These are phyloP conservation scores for Tapirus terrestris DNA, from an alignment of 2,113 vertebrate genomes.

Conservation along the genomic window DNA sequence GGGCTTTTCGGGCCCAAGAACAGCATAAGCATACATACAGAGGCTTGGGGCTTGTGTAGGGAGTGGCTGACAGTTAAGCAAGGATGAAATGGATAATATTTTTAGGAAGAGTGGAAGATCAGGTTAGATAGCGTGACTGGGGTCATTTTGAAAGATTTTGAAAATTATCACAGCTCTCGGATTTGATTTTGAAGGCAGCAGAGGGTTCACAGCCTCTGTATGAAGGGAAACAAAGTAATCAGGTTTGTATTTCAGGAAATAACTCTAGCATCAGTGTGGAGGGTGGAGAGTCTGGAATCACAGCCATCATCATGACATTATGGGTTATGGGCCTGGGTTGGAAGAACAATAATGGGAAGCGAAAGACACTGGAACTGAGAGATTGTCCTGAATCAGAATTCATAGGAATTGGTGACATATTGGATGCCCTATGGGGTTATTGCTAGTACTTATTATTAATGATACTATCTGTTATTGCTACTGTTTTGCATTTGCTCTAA, in stretches of 20 bases:
- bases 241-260: slow-evolving; percentile 11
- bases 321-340: neutral
- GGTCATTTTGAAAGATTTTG: neutral
- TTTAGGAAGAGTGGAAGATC: neutral
- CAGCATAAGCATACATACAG: neutral
- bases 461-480: neutral
- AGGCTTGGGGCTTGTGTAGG: neutral
- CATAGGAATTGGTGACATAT: neutral
- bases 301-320: neutral
- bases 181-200: slow-evolving; percentile 33
- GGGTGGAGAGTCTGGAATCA: neutral
- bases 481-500: slow-evolving; percentile 10
- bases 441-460: neutral
- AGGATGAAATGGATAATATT: neutral
- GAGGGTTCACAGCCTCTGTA: neutral
- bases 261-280: neutral
- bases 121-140: neutral
- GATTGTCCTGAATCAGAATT: slow-evolving; percentile 6
- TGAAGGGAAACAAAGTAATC: slow-evolving; percentile 3
- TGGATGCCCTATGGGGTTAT: neutral
- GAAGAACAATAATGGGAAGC: neutral
- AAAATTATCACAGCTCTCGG: neutral
- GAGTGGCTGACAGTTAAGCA: neutral
- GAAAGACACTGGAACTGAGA: neutral
- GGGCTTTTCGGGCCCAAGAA: neutral